Evolutionary conservation across 1,140 invertebrate genomes (phyloP).

Genomic region (Sesamia nonagrioides): DNA sequence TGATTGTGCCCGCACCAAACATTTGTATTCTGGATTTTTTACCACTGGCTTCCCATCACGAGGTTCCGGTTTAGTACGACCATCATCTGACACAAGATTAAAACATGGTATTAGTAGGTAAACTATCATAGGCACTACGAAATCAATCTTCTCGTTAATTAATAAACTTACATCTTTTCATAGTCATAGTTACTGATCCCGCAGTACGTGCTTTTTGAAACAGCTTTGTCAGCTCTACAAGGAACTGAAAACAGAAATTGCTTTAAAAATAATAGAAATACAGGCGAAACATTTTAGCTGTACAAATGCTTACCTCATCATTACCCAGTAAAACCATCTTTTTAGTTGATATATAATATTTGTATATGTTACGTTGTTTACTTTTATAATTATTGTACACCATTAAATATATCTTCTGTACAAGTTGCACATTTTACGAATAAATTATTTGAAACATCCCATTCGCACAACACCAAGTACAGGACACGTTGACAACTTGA

Average conservation of each 20-base stretch:
- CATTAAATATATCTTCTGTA: slow-evolving; percentile 4
- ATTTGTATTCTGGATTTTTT: slow-evolving; percentile 92
- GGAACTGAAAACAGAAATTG: slow-evolving; percentile 88
- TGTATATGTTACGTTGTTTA: neutral
- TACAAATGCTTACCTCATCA: slow-evolving; percentile 87
- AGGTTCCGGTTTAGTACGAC: slow-evolving; percentile 91
- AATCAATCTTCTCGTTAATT: slow-evolving; percentile 27
- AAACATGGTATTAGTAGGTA: neutral
- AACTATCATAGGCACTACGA: neutral
- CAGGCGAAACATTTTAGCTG: slow-evolving; percentile 5
- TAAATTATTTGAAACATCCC: slow-evolving; percentile 39
- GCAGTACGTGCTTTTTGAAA: slow-evolving; percentile 90
- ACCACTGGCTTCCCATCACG: slow-evolving; percentile 88
- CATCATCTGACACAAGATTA: slow-evolving; percentile 91
- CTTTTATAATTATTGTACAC: neutral
- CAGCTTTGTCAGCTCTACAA: slow-evolving; percentile 89
- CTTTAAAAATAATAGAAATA: slow-evolving; percentile 14
- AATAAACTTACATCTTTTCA: slow-evolving; percentile 91
- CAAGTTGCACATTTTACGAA: slow-evolving; percentile 36
- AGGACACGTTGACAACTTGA: slow-evolving; percentile 46
- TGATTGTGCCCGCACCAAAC: slow-evolving; percentile 92
- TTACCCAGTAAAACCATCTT: slow-evolving; percentile 91
- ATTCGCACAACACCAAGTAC: neutral
- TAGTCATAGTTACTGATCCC: slow-evolving; percentile 91
- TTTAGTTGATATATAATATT: slow-evolving; percentile 46